Percentiles rank a stretch among this genome's conserved stretches.
These are phyloP conservation scores for Eupelmus urozonus DNA, from an alignment of 2,888 invertebrate genomes.

Conservation along the genomic window DNA sequence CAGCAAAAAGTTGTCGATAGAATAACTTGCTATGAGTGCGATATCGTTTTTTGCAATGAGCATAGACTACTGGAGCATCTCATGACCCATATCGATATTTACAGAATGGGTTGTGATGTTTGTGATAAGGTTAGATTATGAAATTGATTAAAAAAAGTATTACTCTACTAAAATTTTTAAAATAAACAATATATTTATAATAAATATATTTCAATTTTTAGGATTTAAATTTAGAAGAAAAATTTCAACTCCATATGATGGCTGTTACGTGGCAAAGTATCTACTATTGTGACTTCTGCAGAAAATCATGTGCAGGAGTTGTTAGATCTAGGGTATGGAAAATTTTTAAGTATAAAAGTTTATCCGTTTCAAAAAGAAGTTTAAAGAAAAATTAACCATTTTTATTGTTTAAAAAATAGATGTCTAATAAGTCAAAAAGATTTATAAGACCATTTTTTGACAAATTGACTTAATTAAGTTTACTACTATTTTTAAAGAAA, in stretches of 20 bases:
- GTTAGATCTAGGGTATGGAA: constrained; percentile 59
- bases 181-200: neutral
- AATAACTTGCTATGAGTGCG: constrained; percentile 59
- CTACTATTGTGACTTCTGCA: constrained; percentile 61
- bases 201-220: constrained; percentile 44
- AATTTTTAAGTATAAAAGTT: constrained; percentile 9
- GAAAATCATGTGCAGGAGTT: constrained; percentile 62
- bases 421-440: too few species aligned
- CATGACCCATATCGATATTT: constrained; percentile 60
- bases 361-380: too few species aligned
- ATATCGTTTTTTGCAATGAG: constrained; percentile 60
- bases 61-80: constrained; percentile 60
- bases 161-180: too few species aligned
- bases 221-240: constrained; percentile 61
- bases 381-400: too few species aligned
- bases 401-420: too few species aligned
- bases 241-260: constrained; percentile 62
- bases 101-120: constrained; percentile 60
- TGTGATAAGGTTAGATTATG: constrained; percentile 58
- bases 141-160: neutral
- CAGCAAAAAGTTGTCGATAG: constrained; percentile 52
- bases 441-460: too few species aligned
- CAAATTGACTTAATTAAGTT: too few species aligned
- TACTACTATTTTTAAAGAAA: too few species aligned
- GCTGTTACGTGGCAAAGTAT: constrained; percentile 62